These are phyloP conservation scores for Apis cerana DNA, from an alignment of 1,140 invertebrate species.

Conservation along the genomic window DNA sequence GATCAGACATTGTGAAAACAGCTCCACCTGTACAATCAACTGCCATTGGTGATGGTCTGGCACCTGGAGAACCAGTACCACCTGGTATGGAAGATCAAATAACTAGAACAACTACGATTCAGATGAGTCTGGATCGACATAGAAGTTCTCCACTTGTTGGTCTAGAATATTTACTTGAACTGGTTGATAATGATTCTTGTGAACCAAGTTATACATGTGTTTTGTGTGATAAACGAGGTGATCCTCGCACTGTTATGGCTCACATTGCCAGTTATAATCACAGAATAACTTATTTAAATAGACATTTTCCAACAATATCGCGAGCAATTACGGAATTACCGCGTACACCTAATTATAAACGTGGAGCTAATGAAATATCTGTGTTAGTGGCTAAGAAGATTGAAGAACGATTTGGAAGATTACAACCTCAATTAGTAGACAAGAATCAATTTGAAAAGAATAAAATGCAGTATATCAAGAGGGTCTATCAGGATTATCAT, in stretches of 20 bases:
- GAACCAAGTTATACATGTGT: constrained; percentile 88
- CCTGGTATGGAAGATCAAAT: constrained; percentile 87
- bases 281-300: constrained; percentile 83
- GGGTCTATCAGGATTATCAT: constrained; percentile 81
- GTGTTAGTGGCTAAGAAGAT: constrained; percentile 83
- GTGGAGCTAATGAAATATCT: constrained; percentile 81
- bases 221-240: constrained; percentile 88
- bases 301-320: constrained; percentile 82
- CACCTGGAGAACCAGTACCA: constrained; percentile 86
- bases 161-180: constrained; percentile 87
- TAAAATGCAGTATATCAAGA: constrained; percentile 82
- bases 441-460: constrained; percentile 82
- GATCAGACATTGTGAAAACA: constrained; percentile 72
- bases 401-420: constrained; percentile 83
- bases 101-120: constrained; percentile 81
- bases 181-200: constrained; percentile 84
- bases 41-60: constrained; percentile 71
- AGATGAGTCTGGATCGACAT: constrained; percentile 81
- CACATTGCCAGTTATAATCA: constrained; percentile 89
- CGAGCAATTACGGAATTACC: constrained; percentile 79
- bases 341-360: constrained; percentile 80
- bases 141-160: constrained; percentile 82
- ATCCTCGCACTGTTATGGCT: constrained; percentile 87
- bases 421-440: constrained; percentile 82
- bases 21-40: constrained; percentile 51